Evolutionary conservation across 2,113 vertebrate genomes (phyloP).

Genomic region (Formicarius rufipectus): DNA sequence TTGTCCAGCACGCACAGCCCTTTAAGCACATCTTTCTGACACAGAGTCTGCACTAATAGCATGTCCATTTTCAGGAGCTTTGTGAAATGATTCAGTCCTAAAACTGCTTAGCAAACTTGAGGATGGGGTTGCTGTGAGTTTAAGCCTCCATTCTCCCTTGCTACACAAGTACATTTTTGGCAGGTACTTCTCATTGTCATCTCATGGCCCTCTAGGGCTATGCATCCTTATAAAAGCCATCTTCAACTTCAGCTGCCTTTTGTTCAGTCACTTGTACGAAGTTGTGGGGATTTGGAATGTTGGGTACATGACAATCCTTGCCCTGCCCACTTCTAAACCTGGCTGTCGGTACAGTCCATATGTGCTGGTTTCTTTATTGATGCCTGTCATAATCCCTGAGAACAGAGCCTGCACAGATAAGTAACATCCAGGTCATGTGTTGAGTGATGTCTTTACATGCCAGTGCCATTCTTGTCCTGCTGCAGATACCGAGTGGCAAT

Average conservation of each 20-base stretch:
- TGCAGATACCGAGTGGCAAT: constrained; percentile 92
- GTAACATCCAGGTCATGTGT: background rate
- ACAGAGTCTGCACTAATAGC: background rate
- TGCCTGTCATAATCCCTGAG: background rate
- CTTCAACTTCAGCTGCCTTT: background rate
- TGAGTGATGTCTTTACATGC: background rate
- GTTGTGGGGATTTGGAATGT: background rate
- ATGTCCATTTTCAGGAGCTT: background rate
- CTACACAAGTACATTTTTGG: background rate
- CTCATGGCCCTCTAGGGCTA: background rate
- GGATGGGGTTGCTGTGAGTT: background rate
- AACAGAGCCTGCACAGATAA: background rate
- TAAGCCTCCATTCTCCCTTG: background rate
- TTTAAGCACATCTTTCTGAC: background rate
- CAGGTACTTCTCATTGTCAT: background rate
- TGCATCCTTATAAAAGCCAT: background rate
- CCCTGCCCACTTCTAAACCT: background rate
- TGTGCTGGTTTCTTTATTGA: background rate
- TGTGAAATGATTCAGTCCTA: background rate
- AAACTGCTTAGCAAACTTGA: background rate
- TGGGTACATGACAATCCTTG: rapidly evolving
- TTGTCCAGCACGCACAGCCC: background rate
- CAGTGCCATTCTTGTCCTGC: background rate
- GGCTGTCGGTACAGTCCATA: background rate
- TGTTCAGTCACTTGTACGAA: background rate